A percentile compares a stretch with the other conserved stretches of the same genome.
phyloP scores from a whole-genome alignment of 2,113 vertebrate species.

The Cebidichthys violaceus region DNA sequence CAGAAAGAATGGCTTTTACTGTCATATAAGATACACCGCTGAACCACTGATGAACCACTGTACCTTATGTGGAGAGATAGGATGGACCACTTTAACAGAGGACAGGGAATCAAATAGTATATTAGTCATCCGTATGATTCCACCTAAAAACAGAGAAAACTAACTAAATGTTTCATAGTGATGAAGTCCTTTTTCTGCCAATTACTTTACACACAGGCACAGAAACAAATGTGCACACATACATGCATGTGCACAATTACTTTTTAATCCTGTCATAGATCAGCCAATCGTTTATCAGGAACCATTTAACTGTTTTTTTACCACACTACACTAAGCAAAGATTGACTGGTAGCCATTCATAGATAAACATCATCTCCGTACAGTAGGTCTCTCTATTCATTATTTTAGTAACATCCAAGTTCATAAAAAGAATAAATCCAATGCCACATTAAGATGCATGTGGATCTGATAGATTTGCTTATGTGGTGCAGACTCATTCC shows the following conservation, averaged over 20 bases:
- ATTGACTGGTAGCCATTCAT: not conserved
- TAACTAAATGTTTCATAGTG: not conserved
- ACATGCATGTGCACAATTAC: not conserved
- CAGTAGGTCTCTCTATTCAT: not conserved
- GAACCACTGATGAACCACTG: conserved; percentile 1
- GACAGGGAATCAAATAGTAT: not conserved
- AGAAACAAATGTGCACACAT: not conserved
- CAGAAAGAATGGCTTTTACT: conserved; percentile 34
- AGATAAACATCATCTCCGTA: not conserved
- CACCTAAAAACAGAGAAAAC: not conserved
- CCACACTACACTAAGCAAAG: not conserved
- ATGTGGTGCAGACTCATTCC: not conserved
- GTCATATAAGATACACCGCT: conserved; percentile 17
- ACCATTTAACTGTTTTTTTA: not conserved
- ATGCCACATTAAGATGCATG: conserved; percentile 12
- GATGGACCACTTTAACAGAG: not conserved
- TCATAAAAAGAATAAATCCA: not conserved
- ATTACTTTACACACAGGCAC: not conserved
- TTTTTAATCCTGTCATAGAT: conserved; percentile 1
- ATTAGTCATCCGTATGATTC: not conserved
- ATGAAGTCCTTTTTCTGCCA: not conserved
- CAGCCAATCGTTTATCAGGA: not conserved
- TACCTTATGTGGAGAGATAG: not conserved
- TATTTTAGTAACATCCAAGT: conserved; percentile 3
- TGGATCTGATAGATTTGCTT: not conserved